Base-by-base conservation (phyloP, 2,888 invertebrate species). In the Eupithecia abbreviata region DNA sequence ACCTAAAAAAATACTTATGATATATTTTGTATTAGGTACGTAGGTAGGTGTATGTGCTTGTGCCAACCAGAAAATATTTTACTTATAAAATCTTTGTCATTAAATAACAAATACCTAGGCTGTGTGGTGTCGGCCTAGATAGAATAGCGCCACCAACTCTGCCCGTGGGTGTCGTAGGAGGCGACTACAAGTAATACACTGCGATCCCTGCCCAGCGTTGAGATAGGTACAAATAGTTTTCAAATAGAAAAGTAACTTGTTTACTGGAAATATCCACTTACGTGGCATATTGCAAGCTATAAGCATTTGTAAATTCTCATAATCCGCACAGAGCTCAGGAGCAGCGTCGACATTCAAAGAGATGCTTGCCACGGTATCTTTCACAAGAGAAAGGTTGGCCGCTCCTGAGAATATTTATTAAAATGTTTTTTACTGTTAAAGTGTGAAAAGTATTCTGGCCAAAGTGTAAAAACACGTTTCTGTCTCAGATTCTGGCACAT, bases 341-440 rank as follows among this genome's bases (percentile, higher is more conserved):
- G 79, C 30, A 3, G 69, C n/a, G 41, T 79, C 68, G 30, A 74
- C n/a, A 49, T 76, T 66, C 13, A 77, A 5, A 0, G 78, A 9
- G 7, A 80, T 80, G 6, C 77, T 81, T 6, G 83, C 82, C n/a
- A 77, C 73, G 51, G 79, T 76, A 77, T 83, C 77, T n/a, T 70
- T 67, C 72, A 74, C 73, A 10, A 3, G 66, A 45, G 15, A 67
- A 4, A 69, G 47, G 7, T 77, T 67, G 13, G 76, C 71, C 0
- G 78, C 76, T 41, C 79, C 84, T 84, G 74, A 73, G 12, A 49
- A 67, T 10, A 62, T 58, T 9, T 0, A 58, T 18, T 18, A 10
- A 30, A 30, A 1, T 30, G 30, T 30, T 30, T 30, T 30, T 30
- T 30, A 30, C 30, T 30, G 30, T 30, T 30, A 30, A 30, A 30